Conservation (phyloP, 2,113 vertebrate species). For the Mastomys natalensis region DNA sequence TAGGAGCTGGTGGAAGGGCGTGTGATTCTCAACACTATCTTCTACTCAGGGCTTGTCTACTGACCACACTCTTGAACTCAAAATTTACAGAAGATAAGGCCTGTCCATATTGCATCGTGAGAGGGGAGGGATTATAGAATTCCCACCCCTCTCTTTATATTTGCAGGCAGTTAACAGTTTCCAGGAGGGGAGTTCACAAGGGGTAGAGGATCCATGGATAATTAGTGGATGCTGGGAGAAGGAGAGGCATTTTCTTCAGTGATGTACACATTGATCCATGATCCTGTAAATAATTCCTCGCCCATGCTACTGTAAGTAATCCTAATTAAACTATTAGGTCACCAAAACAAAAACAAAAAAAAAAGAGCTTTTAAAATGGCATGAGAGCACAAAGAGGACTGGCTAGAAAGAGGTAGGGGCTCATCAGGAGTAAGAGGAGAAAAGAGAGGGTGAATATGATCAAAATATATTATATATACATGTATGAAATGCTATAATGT, state of each 20-base stretch:
- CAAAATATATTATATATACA: not conserved
- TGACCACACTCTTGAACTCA: not conserved
- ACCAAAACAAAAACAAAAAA: not conserved
- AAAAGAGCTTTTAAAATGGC: not conserved
- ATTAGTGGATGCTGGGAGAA: not conserved
- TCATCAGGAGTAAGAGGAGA: not conserved
- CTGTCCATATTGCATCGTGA: too few relatives aligned
- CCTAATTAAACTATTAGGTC: not conserved
- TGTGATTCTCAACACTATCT: not conserved
- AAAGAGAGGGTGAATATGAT: not conserved
- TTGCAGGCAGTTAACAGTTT: not conserved
- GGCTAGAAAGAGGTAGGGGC: not conserved
- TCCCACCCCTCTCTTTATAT: not conserved
- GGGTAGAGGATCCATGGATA: not conserved
- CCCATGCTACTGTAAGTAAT: not conserved
- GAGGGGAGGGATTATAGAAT: rapidly evolving
- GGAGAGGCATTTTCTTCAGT: not conserved
- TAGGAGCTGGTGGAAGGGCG: not conserved
- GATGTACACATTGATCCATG: not conserved
- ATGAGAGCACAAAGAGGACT: not conserved
- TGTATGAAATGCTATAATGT: not conserved
- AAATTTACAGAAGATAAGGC: not conserved
- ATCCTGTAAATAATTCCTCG: not conserved
- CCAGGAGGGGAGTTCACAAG: not conserved
- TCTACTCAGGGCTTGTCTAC: not conserved